Base-by-base conservation (phyloP, 1,140 invertebrate species). In the Globodera ellingtonae region DNA sequence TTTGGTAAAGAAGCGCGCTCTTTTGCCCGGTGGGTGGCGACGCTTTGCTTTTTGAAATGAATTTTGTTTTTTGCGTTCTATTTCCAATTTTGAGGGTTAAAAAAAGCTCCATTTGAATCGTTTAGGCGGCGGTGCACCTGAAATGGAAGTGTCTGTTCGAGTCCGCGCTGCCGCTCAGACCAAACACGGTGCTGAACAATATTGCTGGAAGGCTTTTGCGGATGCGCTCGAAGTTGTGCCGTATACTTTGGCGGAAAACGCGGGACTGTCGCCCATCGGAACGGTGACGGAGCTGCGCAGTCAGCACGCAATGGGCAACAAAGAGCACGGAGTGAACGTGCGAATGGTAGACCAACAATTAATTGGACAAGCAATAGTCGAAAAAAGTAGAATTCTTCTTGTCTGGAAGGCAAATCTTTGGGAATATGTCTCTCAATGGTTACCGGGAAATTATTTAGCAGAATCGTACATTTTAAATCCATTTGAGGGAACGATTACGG, bases 231-330 rank as follows among this genome's bases (percentile, higher is more conserved):
- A 98, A 91, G 93, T 99, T 5, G 95, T 99, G 89, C 98, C 98
- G 4, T 97, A 94, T 73, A 99, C 98, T 4, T 91, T 99, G 75
- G 95, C 98, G n/a, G 98, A 99, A 91, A 99, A 99, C 90, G 97
- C 97, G 46, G 97, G 98, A n/a, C 91, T 99, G 3, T 98, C 97
- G 91, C 94, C 98, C 0, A 98, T 99, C 89, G 90, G 94, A 72
- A 98, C 97, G 0, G 97, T 99, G 0, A 99, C 97, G 0, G 96
- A 98, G 90, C 91, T 99, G 75, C 92, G 97, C 77, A 98, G 95
- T 89, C 92, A 94, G 87, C 97, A 99, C 91, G 95, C 95, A 0
- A 93, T 94, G 69, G 98, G 98, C 79, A 98, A 99, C 78, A 99
- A 98, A 91, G 96, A 98, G 71, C 86, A 78, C 75, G 98, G 98